Evolutionary conservation across 2,113 vertebrate species (phyloP), one percentile per base, ranked within the genome.

Genomic region (Sceloporus undulatus): DNA sequence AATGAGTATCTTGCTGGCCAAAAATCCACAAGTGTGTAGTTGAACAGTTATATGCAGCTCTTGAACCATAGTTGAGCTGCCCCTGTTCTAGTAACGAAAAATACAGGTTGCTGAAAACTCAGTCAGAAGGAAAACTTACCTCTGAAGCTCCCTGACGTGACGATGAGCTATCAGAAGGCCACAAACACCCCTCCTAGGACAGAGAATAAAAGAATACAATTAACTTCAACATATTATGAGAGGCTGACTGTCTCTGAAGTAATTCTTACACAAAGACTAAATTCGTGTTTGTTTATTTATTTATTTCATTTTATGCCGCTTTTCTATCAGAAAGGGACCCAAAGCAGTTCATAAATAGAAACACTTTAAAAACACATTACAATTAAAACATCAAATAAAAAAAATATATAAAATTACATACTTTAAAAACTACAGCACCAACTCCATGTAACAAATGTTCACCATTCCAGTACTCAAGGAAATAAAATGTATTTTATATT

Each of bases 101-200:
- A 85, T 13, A 10, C 16, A 79, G 34, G 27, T 3, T 23, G 8
- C 7, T 86, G 4, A 93, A 89, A 18, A n/a, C 2, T 62, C n/a
- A 59, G 52, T 89, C 90, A 90, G 77, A 19, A 52, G 1, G 40
- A 88, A 56, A 48, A 80, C 93, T 90, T 96, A 98, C 97, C 98
- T 98, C 98, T 85, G 97, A 97, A 93, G 97, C 90, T 90, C 95
- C 96, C 78, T 97, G 97, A 85, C 94, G 96, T 0, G 97, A 95
- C 84, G 96, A 93, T 1, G 96, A 95, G 91, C 93, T 97, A 85
- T 98, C 97, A 89, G 97, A 96, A 93, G 98, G 97, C 97, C 98
- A 98, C 96, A 98, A 93, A 91, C 96, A 97, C 95, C 97, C 97
- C 90, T 98, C 98, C 98, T 98, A 93, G 77, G 86, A 95, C 59